Base-by-base conservation (phyloP, 2,113 vertebrate genomes). In the Hepsetus odoe region DNA sequence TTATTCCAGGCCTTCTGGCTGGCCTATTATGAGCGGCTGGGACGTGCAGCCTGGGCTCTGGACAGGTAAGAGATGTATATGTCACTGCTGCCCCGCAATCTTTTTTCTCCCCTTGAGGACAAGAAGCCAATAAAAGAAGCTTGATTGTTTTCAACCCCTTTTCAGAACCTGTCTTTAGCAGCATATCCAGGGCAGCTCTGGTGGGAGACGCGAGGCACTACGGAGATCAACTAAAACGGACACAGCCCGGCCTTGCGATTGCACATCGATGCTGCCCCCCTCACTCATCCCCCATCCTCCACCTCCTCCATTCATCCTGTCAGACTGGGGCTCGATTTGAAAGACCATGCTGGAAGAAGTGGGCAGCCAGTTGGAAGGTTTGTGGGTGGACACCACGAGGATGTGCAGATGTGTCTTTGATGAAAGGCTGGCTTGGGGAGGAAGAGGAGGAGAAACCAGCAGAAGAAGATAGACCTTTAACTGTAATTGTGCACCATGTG, bases 171-270 rank as follows among this genome's bases (percentile, higher is more conserved):
- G 70, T n/a, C 24, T 51, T 72, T 24, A 77, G 83, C 35, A 67
- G 83, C 84, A 24, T 65, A 74, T 71, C 76, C 71, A 32, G 33
- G 59, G 79, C 62, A 67, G 76, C 20, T 75, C 86, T 80, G 82
- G 78, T 82, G 64, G 51, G 75, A 62, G 42, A 62, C 51, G 26
- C 53, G 20, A 59, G 16, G 65, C 64, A 83, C 85, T 87, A 83
- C 80, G 82, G 76, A 91, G 86, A 91, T 90, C 88, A 88, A 84
- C 87, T 87, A 82, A 82, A 55, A 82, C 74, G 33, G 44, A 83
- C 82, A 83, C 69, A 85, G 78, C 80, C 85, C 49, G 14, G 67
- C 76, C 77, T 49, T 49, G 46, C 20, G 46, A 49, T 49, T 49
- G 46, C 46, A 49, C 18, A 14, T 74, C 38, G 68, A 28, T 49